Base-by-base conservation (phyloP, 1,140 invertebrate genomes). In the Vollenhovia emeryi region DNA sequence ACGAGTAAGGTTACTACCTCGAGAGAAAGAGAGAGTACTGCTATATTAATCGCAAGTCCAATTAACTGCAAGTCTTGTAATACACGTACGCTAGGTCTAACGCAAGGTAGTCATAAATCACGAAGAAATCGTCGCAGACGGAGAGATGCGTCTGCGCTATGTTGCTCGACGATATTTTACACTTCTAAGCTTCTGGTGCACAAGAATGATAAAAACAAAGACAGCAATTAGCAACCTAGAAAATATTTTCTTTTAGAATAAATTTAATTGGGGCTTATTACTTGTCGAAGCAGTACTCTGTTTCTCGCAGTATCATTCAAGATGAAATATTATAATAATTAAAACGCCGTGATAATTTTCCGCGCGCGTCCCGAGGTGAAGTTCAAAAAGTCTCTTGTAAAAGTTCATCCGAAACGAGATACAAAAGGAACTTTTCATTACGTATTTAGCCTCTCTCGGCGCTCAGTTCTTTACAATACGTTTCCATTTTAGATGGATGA, bases 11-110 rank as follows among this genome's bases (percentile, higher is more conserved):
- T 15, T 18, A 55, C 18, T 30, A 68, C 62, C 68, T 79, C 36
- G 75, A 48, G 64, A n/a, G n/a, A n/a, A n/a, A n/a, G n/a, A n/a
- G n/a, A n/a, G n/a, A n/a, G n/a, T 45, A 48, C 43, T 21, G 69
- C 74, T 90, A 89, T 89, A 90, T 89, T 90, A 89, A 87, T 90
- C 85, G 85, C 48, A 62, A 87, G 84, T 75, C 87, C 88, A 90
- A 90, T 90, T 90, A 90, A 89, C 74, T 40, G 74, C n/a, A 13
- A 74, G 55, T 76, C 68, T 69, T 89, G 88, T 84, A 85, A 85
- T 86, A 80, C 85, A 84, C 13, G 75, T 69, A 33, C 68, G 59
- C 52, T n/a, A n/a, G n/a, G 57, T 90, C 75, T 87, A 90, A 89
- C 74, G 75, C 74, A 66, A 84, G 59, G 48, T 60, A 66, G 27